phyloP scores from a whole-genome alignment of 1,140 invertebrate species.

The Mylabris phalerata region DNA sequence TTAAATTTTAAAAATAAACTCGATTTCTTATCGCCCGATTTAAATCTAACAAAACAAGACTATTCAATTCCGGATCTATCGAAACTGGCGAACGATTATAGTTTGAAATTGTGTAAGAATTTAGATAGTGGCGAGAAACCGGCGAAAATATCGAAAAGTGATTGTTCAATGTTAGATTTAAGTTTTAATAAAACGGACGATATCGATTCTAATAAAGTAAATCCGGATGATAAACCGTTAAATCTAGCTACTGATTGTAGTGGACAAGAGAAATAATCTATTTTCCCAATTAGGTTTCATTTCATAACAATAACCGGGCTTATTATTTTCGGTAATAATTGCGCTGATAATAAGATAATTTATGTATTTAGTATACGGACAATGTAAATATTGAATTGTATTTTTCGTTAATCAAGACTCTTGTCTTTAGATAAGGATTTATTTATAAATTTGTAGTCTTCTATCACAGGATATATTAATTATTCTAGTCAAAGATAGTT shows the following conservation, averaged over 20 bases:
- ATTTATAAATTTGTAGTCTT: no score
- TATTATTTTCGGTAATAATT: no score
- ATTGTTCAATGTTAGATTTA: constrained; percentile 30
- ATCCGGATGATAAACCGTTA: constrained; percentile 24
- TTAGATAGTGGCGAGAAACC: constrained; percentile 20
- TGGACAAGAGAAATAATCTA: no score
- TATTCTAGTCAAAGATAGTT: no score
- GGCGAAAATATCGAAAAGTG: constrained; percentile 27
- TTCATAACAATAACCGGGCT: no score
- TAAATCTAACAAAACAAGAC: constrained; percentile 42
- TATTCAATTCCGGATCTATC: constrained; percentile 29
- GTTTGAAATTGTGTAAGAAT: constrained; percentile 30
- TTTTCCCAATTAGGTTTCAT: no score
- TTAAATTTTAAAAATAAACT: constrained; percentile 34
- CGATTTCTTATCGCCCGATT: constrained; percentile 43
- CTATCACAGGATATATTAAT: no score
- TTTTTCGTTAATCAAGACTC: no score
- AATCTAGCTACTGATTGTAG: constrained; percentile 25
- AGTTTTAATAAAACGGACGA: constrained; percentile 20
- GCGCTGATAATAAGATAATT: no score
- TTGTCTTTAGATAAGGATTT: no score
- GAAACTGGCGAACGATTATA: constrained; percentile 20
- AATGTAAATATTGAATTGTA: no score
- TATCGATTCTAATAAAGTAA: constrained; percentile 2
- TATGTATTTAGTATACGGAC: no score